phyloP scores from a whole-genome alignment of 2,888 invertebrate species.

The Toxonevra muliebris region DNA sequence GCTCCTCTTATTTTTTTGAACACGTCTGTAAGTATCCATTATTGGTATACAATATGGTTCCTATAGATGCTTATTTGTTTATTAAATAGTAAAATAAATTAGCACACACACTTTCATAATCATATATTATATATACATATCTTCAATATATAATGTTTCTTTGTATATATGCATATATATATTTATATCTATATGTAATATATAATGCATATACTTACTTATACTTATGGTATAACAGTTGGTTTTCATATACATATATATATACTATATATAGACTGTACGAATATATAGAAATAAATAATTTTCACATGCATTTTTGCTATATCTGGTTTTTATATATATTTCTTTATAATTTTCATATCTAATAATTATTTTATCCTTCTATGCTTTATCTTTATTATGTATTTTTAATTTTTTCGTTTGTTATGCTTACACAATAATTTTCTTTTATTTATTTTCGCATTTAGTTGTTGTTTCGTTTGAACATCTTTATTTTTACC shows the following conservation, averaged over 20 bases:
- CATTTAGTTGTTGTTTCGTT: background rate
- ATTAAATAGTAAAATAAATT: no score
- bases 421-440: background rate
- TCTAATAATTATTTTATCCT: background rate
- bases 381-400: slow-evolving; percentile 34
- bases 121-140: slow-evolving; percentile 8
- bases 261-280: background rate
- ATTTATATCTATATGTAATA: no score
- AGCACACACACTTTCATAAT: no score
- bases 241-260: slow-evolving; percentile 7
- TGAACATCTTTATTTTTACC: background rate
- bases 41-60: no score
- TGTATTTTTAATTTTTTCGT: background rate
- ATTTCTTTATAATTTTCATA: slow-evolving; percentile 38
- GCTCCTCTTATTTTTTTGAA: no score
- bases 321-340: background rate
- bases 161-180: background rate
- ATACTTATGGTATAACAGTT: slow-evolving; percentile 26
- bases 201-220: background rate
- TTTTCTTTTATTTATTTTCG: background rate
- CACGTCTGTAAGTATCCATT: no score
- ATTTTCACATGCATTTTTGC: slow-evolving; percentile 23
- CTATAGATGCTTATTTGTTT: no score
- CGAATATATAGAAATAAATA: slow-evolving; percentile 23
- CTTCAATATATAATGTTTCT: slow-evolving; percentile 2